Base-by-base conservation (phyloP, 2,797 vertebrate genomes). In the Hemibagrus guttatus region DNA sequence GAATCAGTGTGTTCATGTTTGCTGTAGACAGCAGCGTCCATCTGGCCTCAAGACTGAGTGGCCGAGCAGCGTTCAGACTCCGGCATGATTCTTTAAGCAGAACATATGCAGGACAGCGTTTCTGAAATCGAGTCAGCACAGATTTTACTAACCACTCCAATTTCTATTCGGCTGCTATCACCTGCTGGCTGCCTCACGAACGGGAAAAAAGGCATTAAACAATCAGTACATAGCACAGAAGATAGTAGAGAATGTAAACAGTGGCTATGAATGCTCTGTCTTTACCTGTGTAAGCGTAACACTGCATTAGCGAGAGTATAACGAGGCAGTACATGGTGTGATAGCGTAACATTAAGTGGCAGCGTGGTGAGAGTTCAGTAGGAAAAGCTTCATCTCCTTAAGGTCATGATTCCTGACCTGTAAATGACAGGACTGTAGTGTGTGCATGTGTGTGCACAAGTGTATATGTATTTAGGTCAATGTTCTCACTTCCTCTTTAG, bases 31-130 rank as follows among this genome's bases (percentile, higher is more conserved):
- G 81, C 46, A 76, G 85, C n/a, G 39, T 81, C 80, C 69, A 52
- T 61, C 79, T 80, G 61, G 49, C 14, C 46, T 85, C 49, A 6
- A 63, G 75, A 81, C 35, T 14, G 58, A 85, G 75, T 39, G 81
- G 49, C 82, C 66, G 35, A 28, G 66, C 56, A 58, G 79, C 35
- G 13, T 84, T 66, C 84, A 86, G 85, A 93, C 91, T 76, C 49
- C 74, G 17, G n/a, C 90, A 91, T 86, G 84, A 13, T 64, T 89
- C 78, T 87, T 66, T 85, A 66, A 83, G 90, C 59, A 84, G 87
- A 54, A 90, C 90, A 42, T 82, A 90, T 81, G 86, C 42, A 88
- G 87, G 87, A 91, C 91, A 88, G 88, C 26, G 1, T 35, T 56
- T 28, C 35, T 66, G 39, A 82, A 52, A 82, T 83, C n/a, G 19